Base-by-base conservation (phyloP, 2,113 vertebrate species). In the Eretmochelys imbricata region DNA sequence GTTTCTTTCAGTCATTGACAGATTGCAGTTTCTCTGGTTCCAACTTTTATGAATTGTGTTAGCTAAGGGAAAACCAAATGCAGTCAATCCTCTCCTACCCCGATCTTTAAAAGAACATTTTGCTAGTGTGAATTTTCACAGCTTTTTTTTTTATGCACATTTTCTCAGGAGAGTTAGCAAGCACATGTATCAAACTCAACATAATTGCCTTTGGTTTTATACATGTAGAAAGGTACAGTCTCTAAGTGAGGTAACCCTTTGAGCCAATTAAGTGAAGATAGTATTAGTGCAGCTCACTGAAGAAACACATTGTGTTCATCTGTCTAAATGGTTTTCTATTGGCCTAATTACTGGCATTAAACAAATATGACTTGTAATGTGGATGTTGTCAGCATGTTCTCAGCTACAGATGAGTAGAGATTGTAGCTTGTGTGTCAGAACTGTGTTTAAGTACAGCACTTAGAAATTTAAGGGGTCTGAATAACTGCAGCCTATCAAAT, bases 241-340 rank as follows among this genome's bases (percentile, higher is more conserved):
- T 95, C 76, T 14, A 50, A 78, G 22, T n/a, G 50, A 93, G 57
- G 35, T 85, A 93, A 89, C 12, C 0, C 46, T 78, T 84, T 75
- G 80, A 95, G 81, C 91, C 91, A 93, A 48, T 97, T 98, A 97
- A 95, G 31, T 38, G 55, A 93, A 94, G 80, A 78, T 24, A 10
- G 35, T 48, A n/a, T 76, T 93, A 91, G 24, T 82, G 51, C 65
- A 82, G 35, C 53, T 96, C 38, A 78, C n/a, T 89, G 42, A 79
- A 90, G 85, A 91, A 80, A 48, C 8, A n/a, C 10, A 11, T 72
- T 69, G 20, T 83, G 69, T 50, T 93, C 59, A 14, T 65, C 89
- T 92, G 38, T 88, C 12, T 85, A 93, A 93, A 79, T 90, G 55
- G 90, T 85, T 85, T 16, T 94, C 27, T 80, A 35, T 65, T 76